Conservation (phyloP, 2,888 invertebrate genomes). For the Tridacna gigas region DNA sequence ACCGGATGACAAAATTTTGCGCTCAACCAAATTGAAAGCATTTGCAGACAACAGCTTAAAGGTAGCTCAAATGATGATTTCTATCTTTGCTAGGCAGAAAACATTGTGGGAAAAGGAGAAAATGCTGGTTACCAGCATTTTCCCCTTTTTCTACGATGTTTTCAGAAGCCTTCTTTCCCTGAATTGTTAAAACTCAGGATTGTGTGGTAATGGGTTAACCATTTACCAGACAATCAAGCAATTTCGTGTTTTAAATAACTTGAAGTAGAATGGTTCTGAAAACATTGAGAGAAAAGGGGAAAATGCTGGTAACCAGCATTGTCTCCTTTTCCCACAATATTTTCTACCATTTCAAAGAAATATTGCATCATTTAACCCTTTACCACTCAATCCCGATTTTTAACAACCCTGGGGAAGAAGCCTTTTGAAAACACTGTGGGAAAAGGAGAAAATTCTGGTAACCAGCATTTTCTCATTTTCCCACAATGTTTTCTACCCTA, state of each 20-base stretch:
- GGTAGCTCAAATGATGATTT: too few species aligned
- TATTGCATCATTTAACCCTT: neutral
- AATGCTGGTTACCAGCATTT: too few species aligned
- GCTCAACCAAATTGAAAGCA: too few species aligned
- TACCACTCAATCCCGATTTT: neutral
- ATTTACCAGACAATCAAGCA: neutral
- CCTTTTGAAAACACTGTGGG: neutral
- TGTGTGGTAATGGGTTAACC: too few species aligned
- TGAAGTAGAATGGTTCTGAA: neutral
- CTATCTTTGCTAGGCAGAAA: too few species aligned
- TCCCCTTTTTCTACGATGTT: too few species aligned
- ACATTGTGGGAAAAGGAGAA: too few species aligned
- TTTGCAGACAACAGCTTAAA: too few species aligned
- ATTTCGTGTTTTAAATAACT: neutral
- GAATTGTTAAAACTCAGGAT: too few species aligned
- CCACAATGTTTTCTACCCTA: conserved; percentile 2
- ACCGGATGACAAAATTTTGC: too few species aligned
- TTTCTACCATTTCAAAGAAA: neutral
- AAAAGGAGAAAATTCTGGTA: neutral
- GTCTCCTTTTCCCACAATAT: conserved; percentile 1
- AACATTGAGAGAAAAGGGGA: neutral
- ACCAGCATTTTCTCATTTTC: neutral
- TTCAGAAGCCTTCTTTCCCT: too few species aligned
- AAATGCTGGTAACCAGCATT: neutral
- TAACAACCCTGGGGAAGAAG: neutral